Evolutionary conservation across 2,113 vertebrate genomes (phyloP), one percentile per base, ranked within the genome.

Genomic region (Neotragus moschatus): DNA sequence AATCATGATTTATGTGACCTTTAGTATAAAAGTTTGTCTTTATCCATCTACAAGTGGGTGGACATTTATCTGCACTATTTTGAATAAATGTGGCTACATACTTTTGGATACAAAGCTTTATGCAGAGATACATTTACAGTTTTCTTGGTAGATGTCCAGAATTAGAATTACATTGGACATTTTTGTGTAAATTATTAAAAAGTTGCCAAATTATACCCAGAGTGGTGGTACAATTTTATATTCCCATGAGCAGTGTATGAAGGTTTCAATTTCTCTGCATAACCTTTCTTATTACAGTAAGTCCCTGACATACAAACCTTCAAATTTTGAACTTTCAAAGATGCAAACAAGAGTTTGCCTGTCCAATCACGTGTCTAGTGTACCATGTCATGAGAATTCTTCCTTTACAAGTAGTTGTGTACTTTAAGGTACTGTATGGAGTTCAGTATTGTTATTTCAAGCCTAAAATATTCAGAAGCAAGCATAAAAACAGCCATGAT

Each of bases 141-240:
- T 16, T 88, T 11, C 36, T 13, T 2, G 28, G 0, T 55, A n/a
- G 15, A 79, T 53, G 79, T 12, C 1, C 33, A 53, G 8, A 94
- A 33, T 66, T 45, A 36, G 26, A 91, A 51, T 60, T 75, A 75
- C 25, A 43, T 5, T 77, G 7, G 16, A 66, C 30, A 85, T 91
- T 86, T 94, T 60, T 47, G 6, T 80, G 3, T 56, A 84, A 63
- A 9, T 39, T 84, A 79, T 85, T 91, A 49, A 92, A 30, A 97
- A 49, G 2, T 53, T 88, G 9, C 36, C 53, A 77, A 28, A 87
- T 70, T 58, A 5, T 80, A 23, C 26, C 14, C 49, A 70, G n/a
- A 21, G 13, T 58, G 25, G 14, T 77, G n/a, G 6, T 28, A 53
- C 14, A 43, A 75, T 75, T 81, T 94, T 90, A 51, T 5, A 47